These are phyloP conservation scores for crab-eating macaque (Macaca fascicularis) DNA, from an alignment of 2,113 vertebrate genomes.

Conservation along the genomic window T2T-MFA8v1.1 NC_088380.1:13461501-13462000, in stretches of 20 bases:
- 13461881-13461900: conserved; percentile 35
- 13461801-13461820: not conserved
- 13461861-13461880: conserved; percentile 17
- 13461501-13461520: not conserved
- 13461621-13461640: not conserved
- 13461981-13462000: not conserved
- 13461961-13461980: not conserved
- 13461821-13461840: conserved; percentile 56
- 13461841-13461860: conserved; percentile 30
- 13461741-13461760: conserved; percentile 8
- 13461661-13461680: not conserved
- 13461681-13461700: conserved; percentile 32
- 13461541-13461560: not conserved
- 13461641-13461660: not conserved
- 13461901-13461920: conserved; percentile 27
- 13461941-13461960: not conserved
- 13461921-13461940: conserved; percentile 4
- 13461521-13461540: not conserved
- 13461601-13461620: conserved; percentile 17
- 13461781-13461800: not conserved
- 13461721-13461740: conserved; percentile 37
- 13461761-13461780: not conserved
- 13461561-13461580: conserved; percentile 40
- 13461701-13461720: not conserved
- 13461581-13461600: conserved; percentile 20